Evolutionary conservation across 2,797 vertebrate species (phyloP).

Genomic region (Liasis olivaceus): DNA sequence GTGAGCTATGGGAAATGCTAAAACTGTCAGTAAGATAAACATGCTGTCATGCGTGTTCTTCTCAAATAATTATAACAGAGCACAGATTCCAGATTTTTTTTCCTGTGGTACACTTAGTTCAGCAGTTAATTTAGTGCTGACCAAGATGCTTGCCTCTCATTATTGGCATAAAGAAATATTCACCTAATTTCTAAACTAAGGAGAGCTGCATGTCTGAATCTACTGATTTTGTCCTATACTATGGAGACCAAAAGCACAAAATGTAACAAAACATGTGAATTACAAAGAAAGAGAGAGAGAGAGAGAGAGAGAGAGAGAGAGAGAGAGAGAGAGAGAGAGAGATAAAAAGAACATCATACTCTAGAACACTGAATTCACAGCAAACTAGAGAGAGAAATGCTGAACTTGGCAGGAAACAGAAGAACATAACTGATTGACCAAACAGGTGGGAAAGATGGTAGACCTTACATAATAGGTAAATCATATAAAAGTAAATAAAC

Average conservation of each 20-base stretch:
- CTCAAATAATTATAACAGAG: background rate
- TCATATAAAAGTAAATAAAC: background rate
- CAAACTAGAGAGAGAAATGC: background rate
- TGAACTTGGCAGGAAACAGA: background rate
- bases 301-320: accelerated
- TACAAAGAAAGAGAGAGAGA: background rate
- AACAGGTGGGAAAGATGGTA: slow-evolving; percentile 4
- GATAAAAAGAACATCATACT: background rate
- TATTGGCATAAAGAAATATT: slow-evolving; percentile 36
- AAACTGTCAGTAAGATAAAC: background rate
- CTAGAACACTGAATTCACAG: slow-evolving; percentile 23
- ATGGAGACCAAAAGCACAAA: slow-evolving; percentile 29
- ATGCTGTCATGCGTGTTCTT: background rate
- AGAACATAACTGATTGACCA: slow-evolving; percentile 11
- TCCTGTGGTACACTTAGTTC: background rate
- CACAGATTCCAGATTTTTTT: background rate
- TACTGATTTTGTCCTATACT: background rate
- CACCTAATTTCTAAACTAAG: slow-evolving; percentile 43
- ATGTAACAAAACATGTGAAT: slow-evolving; percentile 21
- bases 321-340: background rate
- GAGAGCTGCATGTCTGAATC: background rate
- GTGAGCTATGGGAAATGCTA: background rate
- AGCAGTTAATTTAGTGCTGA: background rate
- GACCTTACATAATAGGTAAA: background rate
- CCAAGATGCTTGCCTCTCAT: slow-evolving; percentile 32